Percentiles rank a stretch among this genome's conserved stretches.
These are phyloP conservation scores for Callaeas wilsoni DNA, from an alignment of 2,113 vertebrate genomes.

Conservation along the genomic window DNA sequence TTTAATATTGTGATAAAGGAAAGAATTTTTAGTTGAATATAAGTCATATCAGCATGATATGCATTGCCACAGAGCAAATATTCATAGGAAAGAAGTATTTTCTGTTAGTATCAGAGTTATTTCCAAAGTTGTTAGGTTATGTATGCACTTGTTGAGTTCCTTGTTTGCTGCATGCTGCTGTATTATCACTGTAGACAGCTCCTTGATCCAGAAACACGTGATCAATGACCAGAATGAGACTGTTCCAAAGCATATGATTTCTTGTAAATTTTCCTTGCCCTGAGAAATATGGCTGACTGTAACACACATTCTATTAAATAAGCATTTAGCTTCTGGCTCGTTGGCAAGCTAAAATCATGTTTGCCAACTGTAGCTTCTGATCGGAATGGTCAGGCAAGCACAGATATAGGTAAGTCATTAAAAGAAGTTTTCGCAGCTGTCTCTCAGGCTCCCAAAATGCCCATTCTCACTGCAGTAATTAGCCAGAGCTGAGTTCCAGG, in stretches of 20 bases:
- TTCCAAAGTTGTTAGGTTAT: neutral
- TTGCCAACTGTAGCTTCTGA: neutral
- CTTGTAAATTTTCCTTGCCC: neutral
- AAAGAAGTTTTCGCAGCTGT: neutral
- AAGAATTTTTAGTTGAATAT: neutral
- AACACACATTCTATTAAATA: neutral
- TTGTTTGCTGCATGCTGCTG: neutral
- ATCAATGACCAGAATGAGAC: neutral
- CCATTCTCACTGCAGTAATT: neutral
- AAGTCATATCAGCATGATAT: neutral
- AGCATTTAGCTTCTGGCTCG: neutral
- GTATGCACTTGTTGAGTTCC: neutral
- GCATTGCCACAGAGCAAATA: neutral
- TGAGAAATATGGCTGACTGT: neutral
- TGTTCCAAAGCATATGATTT: neutral
- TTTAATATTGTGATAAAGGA: neutral
- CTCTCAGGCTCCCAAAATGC: neutral
- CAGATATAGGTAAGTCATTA: neutral
- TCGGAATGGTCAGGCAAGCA: neutral
- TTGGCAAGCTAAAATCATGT: neutral
- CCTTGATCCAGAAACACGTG: neutral
- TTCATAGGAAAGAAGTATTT: neutral
- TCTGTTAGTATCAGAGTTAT: neutral
- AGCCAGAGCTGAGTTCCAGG: neutral
- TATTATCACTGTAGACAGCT: neutral